phyloP scores from a whole-genome alignment of 1,140 invertebrate genomes.

The Drosophila sucinea region DNA sequence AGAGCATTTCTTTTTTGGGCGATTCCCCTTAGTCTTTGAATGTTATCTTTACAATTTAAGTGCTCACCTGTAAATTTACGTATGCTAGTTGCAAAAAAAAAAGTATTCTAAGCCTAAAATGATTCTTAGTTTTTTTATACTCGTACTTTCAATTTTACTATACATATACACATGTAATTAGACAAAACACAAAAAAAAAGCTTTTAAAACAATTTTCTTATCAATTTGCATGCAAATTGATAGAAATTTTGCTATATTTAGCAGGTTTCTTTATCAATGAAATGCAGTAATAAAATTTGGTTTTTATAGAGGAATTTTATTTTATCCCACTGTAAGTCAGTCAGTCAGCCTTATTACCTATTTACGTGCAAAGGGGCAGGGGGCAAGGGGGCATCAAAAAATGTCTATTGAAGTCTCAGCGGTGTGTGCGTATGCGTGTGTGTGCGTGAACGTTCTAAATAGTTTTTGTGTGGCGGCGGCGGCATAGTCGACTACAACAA shows the following conservation, averaged over 20 bases:
- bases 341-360: constrained; percentile 63
- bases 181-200: not conserved
- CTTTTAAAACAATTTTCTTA: not conserved
- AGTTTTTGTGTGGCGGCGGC: constrained; percentile 48
- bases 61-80: not conserved
- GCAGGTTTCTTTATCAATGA: not conserved
- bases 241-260: constrained; percentile 4
- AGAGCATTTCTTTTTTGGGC: too few relatives aligned
- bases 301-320: not conserved
- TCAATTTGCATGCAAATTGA: constrained; percentile 1
- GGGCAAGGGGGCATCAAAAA: constrained; percentile 4
- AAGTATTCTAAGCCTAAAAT: too few relatives aligned
- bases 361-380: constrained; percentile 24
- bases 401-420: constrained; percentile 15
- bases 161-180: not conserved
- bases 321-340: constrained; percentile 35
- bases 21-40: too few relatives aligned
- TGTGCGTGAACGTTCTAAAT: constrained; percentile 46
- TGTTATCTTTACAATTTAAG: not conserved
- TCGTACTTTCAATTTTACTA: not conserved
- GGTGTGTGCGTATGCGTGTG: constrained; percentile 27
- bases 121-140: not conserved
- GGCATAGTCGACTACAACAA: constrained; percentile 36
- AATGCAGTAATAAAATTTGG: not conserved
- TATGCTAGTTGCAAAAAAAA: not conserved